These are phyloP conservation scores for Seriola dumerili DNA, from an alignment of 2,113 vertebrate genomes.

Conservation along the genomic window DNA sequence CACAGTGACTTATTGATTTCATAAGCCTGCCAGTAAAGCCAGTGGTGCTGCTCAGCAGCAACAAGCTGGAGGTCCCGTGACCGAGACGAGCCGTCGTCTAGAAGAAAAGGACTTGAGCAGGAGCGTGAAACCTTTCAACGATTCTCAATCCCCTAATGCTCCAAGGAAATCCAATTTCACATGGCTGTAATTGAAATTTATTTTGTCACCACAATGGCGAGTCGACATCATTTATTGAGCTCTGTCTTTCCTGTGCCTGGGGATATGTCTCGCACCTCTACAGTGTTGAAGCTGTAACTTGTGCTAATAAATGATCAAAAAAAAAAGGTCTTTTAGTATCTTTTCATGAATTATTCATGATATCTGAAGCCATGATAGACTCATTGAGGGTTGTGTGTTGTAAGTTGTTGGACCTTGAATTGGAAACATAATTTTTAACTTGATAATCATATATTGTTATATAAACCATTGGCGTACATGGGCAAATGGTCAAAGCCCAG, in stretches of 20 bases:
- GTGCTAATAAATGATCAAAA: conserved; percentile 56
- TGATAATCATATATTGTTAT: not conserved
- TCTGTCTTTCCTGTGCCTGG: conserved; percentile 41
- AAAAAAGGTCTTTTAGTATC: conserved; percentile 6
- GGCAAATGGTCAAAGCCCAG: conserved; percentile 10
- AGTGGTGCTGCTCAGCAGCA: conserved; percentile 40
- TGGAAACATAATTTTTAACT: not conserved
- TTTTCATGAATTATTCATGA: conserved; percentile 42
- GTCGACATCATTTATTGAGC: conserved; percentile 70
- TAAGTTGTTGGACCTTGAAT: not conserved
- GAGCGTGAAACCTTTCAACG: conserved; percentile 71
- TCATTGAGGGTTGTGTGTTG: not conserved
- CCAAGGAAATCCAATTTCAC: conserved; percentile 84
- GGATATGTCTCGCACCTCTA: conserved; percentile 27
- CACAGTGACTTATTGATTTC: conserved; percentile 84
- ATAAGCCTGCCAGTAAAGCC: conserved; percentile 70
- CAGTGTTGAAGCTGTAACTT: conserved; percentile 37
- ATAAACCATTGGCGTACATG: not conserved
- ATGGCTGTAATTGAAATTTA: conserved; percentile 84
- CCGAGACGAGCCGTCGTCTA: conserved; percentile 45
- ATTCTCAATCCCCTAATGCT: conserved; percentile 77
- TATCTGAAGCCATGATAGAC: conserved; percentile 9
- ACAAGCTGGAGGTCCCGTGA: conserved; percentile 56
- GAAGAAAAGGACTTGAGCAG: conserved; percentile 66
- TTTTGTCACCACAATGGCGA: conserved; percentile 75